Evolutionary conservation across 2,888 invertebrate genomes (phyloP).

Genomic region (Coecobrya sp.): DNA sequence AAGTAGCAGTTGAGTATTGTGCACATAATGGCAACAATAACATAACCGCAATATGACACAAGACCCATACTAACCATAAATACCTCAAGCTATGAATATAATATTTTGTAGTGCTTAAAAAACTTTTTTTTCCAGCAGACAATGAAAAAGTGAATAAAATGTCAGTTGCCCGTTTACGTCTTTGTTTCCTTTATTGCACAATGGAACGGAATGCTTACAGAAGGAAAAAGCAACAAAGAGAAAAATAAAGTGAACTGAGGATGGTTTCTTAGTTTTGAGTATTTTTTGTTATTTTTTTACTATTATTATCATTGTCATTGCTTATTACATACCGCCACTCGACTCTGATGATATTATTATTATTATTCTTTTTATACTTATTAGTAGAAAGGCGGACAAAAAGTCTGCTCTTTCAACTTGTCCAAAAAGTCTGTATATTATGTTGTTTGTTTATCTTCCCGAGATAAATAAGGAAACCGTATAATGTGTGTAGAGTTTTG

Average conservation of each 20-base stretch:
- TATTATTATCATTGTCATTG: slow-evolving; percentile 26
- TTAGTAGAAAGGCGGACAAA: not conserved
- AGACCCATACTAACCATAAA: slow-evolving; percentile 49
- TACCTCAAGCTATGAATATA: slow-evolving; percentile 60
- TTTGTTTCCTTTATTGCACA: slow-evolving; percentile 57
- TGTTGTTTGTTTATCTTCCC: not conserved
- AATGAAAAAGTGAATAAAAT: slow-evolving; percentile 71
- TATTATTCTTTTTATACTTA: slow-evolving; percentile 2
- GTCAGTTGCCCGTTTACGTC: slow-evolving; percentile 65
- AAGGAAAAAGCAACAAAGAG: slow-evolving; percentile 8
- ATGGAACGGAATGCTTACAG: slow-evolving; percentile 47
- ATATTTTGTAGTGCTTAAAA: slow-evolving; percentile 56
- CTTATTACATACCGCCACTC: not conserved
- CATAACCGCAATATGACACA: slow-evolving; percentile 52
- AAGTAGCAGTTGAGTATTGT: not conserved
- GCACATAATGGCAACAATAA: slow-evolving; percentile 4
- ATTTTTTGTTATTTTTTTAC: not conserved
- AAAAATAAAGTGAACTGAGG: slow-evolving; percentile 29
- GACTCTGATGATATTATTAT: not conserved
- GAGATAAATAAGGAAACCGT: not conserved
- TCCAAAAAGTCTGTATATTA: not conserved
- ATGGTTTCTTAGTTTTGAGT: slow-evolving; percentile 12
- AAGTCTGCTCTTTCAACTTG: not conserved
- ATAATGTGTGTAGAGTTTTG: too few species aligned
- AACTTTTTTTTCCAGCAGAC: slow-evolving; percentile 52